A percentile compares a stretch with the other conserved stretches of the same genome.
phyloP scores from a whole-genome alignment of 1,140 invertebrate species.

The Dufourea novaeangliae region DNA sequence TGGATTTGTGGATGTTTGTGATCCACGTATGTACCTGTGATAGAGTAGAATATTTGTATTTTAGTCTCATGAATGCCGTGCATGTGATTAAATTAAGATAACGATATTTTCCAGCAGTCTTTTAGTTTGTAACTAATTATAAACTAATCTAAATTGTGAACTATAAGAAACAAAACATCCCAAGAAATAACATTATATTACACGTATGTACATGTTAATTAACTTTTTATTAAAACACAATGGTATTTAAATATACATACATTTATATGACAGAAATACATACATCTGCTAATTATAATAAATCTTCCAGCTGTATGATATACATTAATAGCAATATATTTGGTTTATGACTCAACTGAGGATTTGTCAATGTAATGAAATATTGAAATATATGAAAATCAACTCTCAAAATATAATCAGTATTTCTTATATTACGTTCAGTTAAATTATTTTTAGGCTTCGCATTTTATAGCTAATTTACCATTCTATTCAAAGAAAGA shows the following conservation, averaged over 20 bases:
- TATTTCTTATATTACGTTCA: conserved; percentile 51
- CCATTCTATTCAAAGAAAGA: conserved; percentile 27
- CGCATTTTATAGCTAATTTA: conserved; percentile 35
- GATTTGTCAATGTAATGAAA: conserved; percentile 48
- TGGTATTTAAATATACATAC: conserved; percentile 47
- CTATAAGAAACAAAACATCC: conserved; percentile 7
- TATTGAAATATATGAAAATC: conserved; percentile 48
- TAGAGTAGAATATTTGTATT: conserved; percentile 62
- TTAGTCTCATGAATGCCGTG: conserved; percentile 32
- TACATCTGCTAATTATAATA: conserved; percentile 42
- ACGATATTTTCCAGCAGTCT: conserved; percentile 17
- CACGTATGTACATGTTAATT: conserved; percentile 39
- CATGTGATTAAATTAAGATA: conserved; percentile 42
- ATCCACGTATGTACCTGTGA: conserved; percentile 64
- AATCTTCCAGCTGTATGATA: conserved; percentile 44
- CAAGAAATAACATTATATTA: conserved; percentile 40
- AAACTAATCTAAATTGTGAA: conserved; percentile 42
- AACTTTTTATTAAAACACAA: conserved; percentile 51
- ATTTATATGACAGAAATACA: conserved; percentile 52
- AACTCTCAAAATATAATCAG: conserved; percentile 49
- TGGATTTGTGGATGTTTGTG: conserved; percentile 36
- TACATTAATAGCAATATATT: conserved; percentile 41
- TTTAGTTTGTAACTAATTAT: conserved; percentile 50
- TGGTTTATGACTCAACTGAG: conserved; percentile 37
- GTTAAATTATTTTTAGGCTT: conserved; percentile 60